phyloP scores from a whole-genome alignment of 2,113 vertebrate genomes.

The Morone chrysops region DNA sequence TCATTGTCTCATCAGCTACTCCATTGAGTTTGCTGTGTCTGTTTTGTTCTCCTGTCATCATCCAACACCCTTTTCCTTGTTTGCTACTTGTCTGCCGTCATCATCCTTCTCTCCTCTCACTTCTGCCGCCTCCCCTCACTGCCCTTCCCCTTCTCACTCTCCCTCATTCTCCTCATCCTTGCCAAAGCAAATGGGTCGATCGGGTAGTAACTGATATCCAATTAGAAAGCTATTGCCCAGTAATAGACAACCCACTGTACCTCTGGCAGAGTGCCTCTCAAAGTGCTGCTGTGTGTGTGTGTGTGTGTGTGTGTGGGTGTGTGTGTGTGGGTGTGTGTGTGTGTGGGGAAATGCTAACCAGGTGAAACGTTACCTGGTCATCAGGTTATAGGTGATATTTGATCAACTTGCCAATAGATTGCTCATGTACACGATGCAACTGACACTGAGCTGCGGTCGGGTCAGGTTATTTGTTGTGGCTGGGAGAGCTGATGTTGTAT shows the following conservation, averaged over 20 bases:
- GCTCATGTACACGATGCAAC: neutral
- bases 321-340: constrained; percentile 1
- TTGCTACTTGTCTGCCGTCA: neutral
- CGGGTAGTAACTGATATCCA: constrained; percentile 64
- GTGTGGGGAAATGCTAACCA: constrained; percentile 21
- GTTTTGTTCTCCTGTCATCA: neutral
- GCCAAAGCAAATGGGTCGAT: constrained; percentile 60
- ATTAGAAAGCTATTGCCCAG: constrained; percentile 61
- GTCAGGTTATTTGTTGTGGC: constrained; percentile 39
- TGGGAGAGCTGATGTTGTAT: neutral
- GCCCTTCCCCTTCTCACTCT: neutral
- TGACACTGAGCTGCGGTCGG: neutral
- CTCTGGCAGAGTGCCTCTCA: constrained; percentile 51
- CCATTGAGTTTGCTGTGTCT: neutral
- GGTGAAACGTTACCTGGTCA: constrained; percentile 34
- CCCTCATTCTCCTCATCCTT: constrained; percentile 34
- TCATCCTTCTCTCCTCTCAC: neutral
- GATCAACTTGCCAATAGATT: neutral
- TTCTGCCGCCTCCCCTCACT: neutral
- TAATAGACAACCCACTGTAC: constrained; percentile 60
- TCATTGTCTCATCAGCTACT: neutral
- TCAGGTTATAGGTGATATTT: neutral
- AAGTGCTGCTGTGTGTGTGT: constrained; percentile 1
- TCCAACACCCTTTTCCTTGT: constrained; percentile 6
- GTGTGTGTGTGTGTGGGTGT: constrained; percentile 4